These are phyloP conservation scores for Hylaeus anthracinus DNA, from an alignment of 1,140 invertebrate genomes.

Conservation along the genomic window DNA sequence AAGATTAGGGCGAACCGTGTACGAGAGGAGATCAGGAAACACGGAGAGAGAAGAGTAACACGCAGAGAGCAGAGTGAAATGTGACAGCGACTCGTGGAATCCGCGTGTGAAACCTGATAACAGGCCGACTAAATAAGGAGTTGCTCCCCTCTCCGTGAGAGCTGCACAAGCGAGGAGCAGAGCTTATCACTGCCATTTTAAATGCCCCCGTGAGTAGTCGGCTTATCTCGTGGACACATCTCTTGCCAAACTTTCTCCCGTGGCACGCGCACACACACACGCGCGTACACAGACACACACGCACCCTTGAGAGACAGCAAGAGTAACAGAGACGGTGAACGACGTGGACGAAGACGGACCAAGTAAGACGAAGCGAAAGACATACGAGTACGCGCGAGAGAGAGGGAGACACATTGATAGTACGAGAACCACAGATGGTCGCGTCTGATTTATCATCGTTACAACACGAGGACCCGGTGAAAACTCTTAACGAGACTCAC, in stretches of 20 bases:
- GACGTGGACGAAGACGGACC: conserved; percentile 30
- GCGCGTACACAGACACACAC: conserved; percentile 40
- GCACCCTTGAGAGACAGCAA: conserved; percentile 42
- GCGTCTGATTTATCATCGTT: conserved; percentile 67
- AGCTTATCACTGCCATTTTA: conserved; percentile 80
- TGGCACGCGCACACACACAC: conserved; percentile 67
- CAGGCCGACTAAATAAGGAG: conserved; percentile 80
- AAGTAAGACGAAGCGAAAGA: conserved; percentile 19
- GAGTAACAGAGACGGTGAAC: conserved; percentile 31
- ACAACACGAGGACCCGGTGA: conserved; percentile 52
- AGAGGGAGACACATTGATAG: conserved; percentile 44
- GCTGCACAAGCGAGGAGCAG: conserved; percentile 38
- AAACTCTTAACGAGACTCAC: conserved; percentile 68
- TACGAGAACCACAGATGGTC: conserved; percentile 68
- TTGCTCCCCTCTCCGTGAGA: conserved; percentile 52
- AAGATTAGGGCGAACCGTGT: background rate
- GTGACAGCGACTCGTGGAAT: conserved; percentile 58
- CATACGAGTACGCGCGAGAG: conserved; percentile 17
- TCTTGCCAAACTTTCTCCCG: conserved; percentile 81
- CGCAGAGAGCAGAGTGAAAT: conserved; percentile 23
- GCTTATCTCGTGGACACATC: conserved; percentile 80
- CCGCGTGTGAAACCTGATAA: conserved; percentile 81
- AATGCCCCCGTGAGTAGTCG: conserved; percentile 72
- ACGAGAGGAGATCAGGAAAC: background rate
- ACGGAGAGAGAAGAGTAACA: background rate